Conservation (phyloP, 2,888 invertebrate genomes). For the Idaea aversata region DNA sequence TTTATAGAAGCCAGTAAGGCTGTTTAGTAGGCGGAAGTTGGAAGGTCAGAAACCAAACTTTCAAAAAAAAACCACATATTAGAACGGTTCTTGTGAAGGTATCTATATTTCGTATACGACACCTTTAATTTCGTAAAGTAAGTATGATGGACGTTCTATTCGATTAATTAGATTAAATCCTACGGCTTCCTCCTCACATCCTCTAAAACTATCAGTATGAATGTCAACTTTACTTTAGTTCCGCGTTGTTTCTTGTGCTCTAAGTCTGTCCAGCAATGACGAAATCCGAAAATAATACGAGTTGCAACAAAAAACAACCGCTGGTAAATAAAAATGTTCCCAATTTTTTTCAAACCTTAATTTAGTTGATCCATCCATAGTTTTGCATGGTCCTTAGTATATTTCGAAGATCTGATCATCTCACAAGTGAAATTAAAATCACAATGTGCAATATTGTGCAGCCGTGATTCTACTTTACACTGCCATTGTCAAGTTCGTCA, state of each 20-base stretch:
- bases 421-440: neutral
- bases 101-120: slow-evolving; percentile 10
- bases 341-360: neutral
- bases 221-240: slow-evolving; percentile 31
- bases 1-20: too few relatives aligned
- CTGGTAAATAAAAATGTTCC: neutral
- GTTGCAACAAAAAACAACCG: slow-evolving; percentile 46
- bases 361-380: neutral
- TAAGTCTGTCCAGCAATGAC: slow-evolving; percentile 40
- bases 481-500: slow-evolving; percentile 18
- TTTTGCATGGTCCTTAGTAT: neutral
- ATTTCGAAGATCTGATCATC: neutral
- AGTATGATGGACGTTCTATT: slow-evolving; percentile 18
- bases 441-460: neutral
- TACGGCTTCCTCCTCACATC: slow-evolving; percentile 59
- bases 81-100: slow-evolving; percentile 10
- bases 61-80: neutral
- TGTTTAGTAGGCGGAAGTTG: neutral
- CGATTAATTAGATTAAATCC: slow-evolving; percentile 72
- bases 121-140: slow-evolving; percentile 1
- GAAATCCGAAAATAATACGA: slow-evolving; percentile 41
- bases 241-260: slow-evolving; percentile 19
- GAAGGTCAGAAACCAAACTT: neutral
- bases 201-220: slow-evolving; percentile 25
- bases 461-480: neutral